Percentiles rank a stretch among this genome's conserved stretches.
phyloP scores from a whole-genome alignment of 2,797 vertebrate species.

The Muscicapa comitata region DNA sequence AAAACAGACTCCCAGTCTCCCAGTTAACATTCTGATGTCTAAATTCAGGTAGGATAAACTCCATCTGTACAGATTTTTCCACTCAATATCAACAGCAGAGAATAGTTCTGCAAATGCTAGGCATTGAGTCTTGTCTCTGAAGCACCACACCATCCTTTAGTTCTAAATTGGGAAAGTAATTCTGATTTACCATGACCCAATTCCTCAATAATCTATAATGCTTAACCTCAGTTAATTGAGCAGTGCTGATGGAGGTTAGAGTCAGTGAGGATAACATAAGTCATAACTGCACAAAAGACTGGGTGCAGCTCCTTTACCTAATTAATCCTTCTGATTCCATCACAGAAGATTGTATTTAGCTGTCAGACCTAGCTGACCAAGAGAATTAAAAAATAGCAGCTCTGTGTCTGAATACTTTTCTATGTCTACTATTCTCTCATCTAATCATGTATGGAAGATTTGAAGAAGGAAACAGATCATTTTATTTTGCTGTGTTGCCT shows the following conservation, averaged over 20 bases:
- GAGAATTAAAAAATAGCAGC: background rate
- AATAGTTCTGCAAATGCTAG: background rate
- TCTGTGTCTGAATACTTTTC: background rate
- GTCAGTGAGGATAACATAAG: background rate
- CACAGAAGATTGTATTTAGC: background rate
- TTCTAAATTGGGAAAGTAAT: background rate
- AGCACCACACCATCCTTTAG: background rate
- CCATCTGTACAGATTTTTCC: background rate
- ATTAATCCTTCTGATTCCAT: constrained; percentile 3
- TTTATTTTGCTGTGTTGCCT: background rate
- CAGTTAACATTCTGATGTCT: background rate
- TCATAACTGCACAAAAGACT: constrained; percentile 7
- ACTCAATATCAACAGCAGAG: background rate
- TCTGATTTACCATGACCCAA: background rate
- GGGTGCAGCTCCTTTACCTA: background rate
- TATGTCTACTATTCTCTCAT: background rate
- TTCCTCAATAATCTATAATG: constrained; percentile 8
- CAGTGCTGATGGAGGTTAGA: constrained; percentile 10
- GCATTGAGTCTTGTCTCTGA: background rate
- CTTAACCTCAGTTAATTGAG: constrained; percentile 36
- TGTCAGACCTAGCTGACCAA: background rate
- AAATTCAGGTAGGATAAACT: background rate
- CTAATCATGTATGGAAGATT: background rate
- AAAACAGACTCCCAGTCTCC: background rate
- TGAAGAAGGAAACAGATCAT: background rate